Base-by-base conservation (phyloP, 2,797 vertebrate genomes). In the Lepilemur ruficaudatus region DNA sequence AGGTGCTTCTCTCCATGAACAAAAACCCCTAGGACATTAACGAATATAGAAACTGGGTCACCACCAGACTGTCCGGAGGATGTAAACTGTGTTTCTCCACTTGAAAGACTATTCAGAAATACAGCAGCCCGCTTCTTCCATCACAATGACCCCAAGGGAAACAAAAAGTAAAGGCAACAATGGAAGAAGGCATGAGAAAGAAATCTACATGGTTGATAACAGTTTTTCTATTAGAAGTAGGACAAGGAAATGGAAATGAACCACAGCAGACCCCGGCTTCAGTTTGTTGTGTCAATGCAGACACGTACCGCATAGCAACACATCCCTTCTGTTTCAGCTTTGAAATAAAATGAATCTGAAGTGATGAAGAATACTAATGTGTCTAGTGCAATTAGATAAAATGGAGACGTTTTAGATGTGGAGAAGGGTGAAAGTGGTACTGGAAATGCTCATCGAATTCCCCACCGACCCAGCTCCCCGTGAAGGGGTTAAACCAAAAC, bases 171-270 rank as follows among this genome's bases (percentile, higher is more conserved):
- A 61, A 89, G 48, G 30, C 55, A 72, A 91, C 67, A 91, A 88
- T 3, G 83, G 38, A 70, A 35, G 84, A 78, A 94, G 73, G 65
- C 7, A 32, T 0, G 50, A 79, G 79, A 76, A 57, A 88, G 55
- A 72, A 82, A 73, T 0, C 59, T 35, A 18, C 46, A 48, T 43
- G n/a, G 22, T 25, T n/a, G 81, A 28, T 17, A 25, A 9, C 13
- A 23, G n/a, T n/a, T 38, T 70, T 23, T 48, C 72, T 81, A 70
- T 28, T 41, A 63, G 93, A 91, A 97, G 87, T 43, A 96, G 96
- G 93, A 57, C 83, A 57, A 1, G 65, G 35, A 14, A 55, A 85
- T 43, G 72, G 61, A 93, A 83, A 95, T 38, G 32, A 94, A 84
- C 70, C 70, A 93, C 50, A 38, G 14, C 14, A 61, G 83, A 83